phyloP scores from a whole-genome alignment of 1,140 invertebrate species.

The Lepidotrigona ventralis region DNA sequence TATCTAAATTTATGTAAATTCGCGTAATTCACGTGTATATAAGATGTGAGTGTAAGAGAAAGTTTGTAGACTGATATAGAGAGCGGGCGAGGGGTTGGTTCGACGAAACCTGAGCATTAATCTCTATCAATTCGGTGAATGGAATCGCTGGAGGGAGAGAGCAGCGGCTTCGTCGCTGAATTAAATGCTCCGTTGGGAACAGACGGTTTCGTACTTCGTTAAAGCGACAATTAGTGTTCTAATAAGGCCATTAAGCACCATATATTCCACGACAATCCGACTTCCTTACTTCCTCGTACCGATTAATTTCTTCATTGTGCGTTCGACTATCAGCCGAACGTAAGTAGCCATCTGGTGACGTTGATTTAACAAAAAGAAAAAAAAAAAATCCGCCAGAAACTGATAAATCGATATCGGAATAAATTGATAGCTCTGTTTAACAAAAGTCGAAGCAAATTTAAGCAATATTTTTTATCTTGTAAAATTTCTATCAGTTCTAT shows the following conservation, averaged over 20 bases:
- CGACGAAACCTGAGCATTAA: conserved; percentile 57
- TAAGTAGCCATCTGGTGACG: neutral
- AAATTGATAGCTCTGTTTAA: too few species aligned
- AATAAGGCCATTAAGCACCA: conserved; percentile 68
- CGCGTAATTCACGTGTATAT: too few species aligned
- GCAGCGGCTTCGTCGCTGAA: conserved; percentile 31
- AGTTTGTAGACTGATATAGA: neutral
- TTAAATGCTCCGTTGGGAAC: conserved; percentile 47
- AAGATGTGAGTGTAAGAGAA: neutral
- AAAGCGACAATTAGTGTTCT: conserved; percentile 69
- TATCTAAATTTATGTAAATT: neutral
- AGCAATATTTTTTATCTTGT: too few species aligned
- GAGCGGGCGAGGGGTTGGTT: conserved; percentile 5
- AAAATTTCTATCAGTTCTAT: too few species aligned
- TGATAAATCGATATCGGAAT: too few species aligned
- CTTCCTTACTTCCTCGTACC: conserved; percentile 18
- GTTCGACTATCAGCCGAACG: conserved; percentile 30
- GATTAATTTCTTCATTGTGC: conserved; percentile 52
- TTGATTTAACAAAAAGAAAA: neutral
- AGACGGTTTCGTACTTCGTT: conserved; percentile 65
- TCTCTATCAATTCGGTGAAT: conserved; percentile 66
- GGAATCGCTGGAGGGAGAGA: conserved; percentile 33
- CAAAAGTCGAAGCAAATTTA: too few species aligned
- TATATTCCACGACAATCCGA: conserved; percentile 44
- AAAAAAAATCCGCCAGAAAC: too few species aligned